Base-by-base conservation (phyloP, 2,888 invertebrate genomes). In the Alsophila aescularia region DNA sequence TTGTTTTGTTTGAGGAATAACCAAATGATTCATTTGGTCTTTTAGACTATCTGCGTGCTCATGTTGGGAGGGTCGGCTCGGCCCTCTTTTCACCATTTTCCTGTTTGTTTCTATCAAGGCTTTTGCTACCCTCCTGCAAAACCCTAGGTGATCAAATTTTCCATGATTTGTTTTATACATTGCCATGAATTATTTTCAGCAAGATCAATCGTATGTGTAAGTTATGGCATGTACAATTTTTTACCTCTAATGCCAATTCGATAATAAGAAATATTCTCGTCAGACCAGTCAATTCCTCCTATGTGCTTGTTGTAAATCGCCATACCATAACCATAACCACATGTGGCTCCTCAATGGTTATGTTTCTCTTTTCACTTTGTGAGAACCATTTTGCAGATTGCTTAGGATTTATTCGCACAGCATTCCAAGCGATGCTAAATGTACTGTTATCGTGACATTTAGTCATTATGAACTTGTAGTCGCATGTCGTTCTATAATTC, bases 281-380 rank as follows among this genome's bases (percentile, higher is more conserved):
- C 27, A 27, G 27, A 27, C 27, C 27, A 8, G 7, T 27, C 27
- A 3, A 27, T 8, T 27, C 27, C 27, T 27, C 27, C 27, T 8
- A 27, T 27, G 7, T 27, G 7, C 7, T 27, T 27, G 27, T 27
- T 27, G 7, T 27, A 27, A 8, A 27, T 27, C 5, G 27, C 2
- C 27, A 62, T 59, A 59, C n/a, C n/a, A n/a, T n/a, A n/a, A n/a
- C n/a, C n/a, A n/a, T n/a, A n/a, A 27, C 27, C 27, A 27, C 7
- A 27, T 27, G 27, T 27, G 27, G 27, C 7, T 27, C 27, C 7
- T 27, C 32, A 4, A 63, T 58, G 18, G 5, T 5, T 4, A 18
- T 18, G 18, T 18, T 18, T 62, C 59, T 54, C 55, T 58, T 18
- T 18, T 18, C 18, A 18, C 18, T 18, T 18, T 18, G 18, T 18